phyloP scores from a whole-genome alignment of 2,888 invertebrate genomes.

The Morpho achilles region DNA sequence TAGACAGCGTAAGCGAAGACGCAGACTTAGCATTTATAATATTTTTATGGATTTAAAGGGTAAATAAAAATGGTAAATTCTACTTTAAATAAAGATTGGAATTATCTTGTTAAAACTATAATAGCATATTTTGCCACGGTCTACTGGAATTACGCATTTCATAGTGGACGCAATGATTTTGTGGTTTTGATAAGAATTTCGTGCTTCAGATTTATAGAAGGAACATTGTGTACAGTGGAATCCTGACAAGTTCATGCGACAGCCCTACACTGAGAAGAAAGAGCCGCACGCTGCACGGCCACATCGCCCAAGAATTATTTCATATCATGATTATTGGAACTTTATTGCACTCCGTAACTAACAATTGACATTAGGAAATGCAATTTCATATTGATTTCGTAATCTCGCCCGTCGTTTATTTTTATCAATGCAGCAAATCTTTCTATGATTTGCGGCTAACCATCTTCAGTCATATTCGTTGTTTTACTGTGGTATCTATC shows the following conservation, averaged over 20 bases:
- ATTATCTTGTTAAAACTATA: no score
- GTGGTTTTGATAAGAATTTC: no score
- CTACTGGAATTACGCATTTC: no score
- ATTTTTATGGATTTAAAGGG: no score
- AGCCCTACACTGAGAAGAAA: constrained; percentile 30
- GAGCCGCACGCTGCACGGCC: constrained; percentile 45
- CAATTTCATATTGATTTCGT: constrained; percentile 79
- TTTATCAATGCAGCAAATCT: constrained; percentile 76
- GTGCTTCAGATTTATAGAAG: no score
- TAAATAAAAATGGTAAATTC: no score
- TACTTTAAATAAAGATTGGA: no score
- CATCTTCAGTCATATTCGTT: constrained; percentile 60
- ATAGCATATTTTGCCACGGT: no score
- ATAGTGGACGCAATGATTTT: no score
- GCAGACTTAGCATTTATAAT: no score
- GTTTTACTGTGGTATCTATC: constrained; percentile 62
- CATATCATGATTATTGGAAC: constrained; percentile 79
- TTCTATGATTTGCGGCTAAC: constrained; percentile 78
- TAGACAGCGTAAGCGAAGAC: no score
- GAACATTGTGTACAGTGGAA: no score
- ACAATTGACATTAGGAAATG: constrained; percentile 80
- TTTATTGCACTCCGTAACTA: constrained; percentile 79
- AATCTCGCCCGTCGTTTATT: constrained; percentile 71
- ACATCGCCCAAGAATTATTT: constrained; percentile 74
- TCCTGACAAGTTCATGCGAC: neutral